phyloP scores from a whole-genome alignment of 2,888 invertebrate genomes.

The Philopedon plagiatum region DNA sequence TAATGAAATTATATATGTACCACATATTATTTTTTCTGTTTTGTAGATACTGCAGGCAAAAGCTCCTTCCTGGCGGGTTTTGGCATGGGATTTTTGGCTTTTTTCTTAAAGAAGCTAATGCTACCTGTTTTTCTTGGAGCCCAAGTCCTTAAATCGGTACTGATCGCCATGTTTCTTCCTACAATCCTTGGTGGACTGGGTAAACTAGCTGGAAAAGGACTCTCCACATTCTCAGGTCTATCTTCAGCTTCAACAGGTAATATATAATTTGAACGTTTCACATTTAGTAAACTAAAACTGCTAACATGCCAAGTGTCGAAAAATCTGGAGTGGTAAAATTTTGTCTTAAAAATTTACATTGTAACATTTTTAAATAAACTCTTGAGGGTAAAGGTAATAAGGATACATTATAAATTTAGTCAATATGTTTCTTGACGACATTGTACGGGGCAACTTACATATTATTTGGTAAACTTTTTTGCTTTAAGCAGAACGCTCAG shows the following conservation, averaged over 20 bases:
- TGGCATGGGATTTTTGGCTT: constrained; percentile 79
- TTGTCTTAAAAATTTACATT: too few species aligned
- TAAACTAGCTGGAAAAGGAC: constrained; percentile 86
- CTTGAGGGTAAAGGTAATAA: too few species aligned
- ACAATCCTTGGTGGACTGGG: constrained; percentile 87
- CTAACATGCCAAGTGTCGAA: too few species aligned
- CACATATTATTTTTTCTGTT: constrained; percentile 15
- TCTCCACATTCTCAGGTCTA: constrained; percentile 74
- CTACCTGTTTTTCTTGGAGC: constrained; percentile 86
- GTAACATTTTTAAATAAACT: too few species aligned
- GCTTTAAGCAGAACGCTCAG: too few species aligned
- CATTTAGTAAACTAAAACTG: too few species aligned
- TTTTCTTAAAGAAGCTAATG: constrained; percentile 87
- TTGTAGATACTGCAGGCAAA: constrained; percentile 68
- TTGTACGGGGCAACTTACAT: too few species aligned
- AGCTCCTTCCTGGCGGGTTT: constrained; percentile 77
- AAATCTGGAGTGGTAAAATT: too few species aligned
- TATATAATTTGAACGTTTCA: too few species aligned
- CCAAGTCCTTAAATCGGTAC: constrained; percentile 85
- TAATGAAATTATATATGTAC: neutral
- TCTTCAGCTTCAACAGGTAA: constrained; percentile 67
- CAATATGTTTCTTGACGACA: too few species aligned
- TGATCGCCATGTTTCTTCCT: constrained; percentile 88
- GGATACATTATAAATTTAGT: too few species aligned
- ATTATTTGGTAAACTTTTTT: too few species aligned